Evolutionary conservation across 1,140 invertebrate genomes (phyloP).

Genomic region (Telenomus remus): DNA sequence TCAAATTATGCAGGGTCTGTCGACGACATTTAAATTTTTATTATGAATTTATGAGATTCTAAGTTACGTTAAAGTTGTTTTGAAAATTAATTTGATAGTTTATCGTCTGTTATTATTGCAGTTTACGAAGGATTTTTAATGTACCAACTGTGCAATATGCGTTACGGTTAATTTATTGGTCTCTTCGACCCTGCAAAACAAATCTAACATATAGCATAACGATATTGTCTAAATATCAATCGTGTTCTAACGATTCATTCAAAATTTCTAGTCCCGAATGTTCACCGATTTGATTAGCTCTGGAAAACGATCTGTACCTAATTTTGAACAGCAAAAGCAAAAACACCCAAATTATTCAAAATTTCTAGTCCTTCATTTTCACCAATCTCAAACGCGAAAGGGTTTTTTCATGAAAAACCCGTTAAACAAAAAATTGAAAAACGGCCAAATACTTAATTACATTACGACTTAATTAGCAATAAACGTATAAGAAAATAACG

Average conservation of each 20-base stretch:
- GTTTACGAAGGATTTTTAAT: constrained; percentile 4
- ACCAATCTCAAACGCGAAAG: constrained; percentile 29
- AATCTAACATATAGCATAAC: constrained; percentile 5
- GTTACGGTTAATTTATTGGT: constrained; percentile 31
- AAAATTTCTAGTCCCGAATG: constrained; percentile 66
- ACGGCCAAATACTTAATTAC: constrained; percentile 72
- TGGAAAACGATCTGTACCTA: not conserved
- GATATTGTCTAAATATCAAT: constrained; percentile 57
- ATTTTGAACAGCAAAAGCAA: not conserved
- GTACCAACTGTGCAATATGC: constrained; percentile 30
- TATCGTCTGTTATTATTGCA: constrained; percentile 22
- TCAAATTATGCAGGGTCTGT: constrained; percentile 37
- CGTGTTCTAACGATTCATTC: constrained; percentile 58
- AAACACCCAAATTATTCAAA: constrained; percentile 28
- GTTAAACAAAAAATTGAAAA: constrained; percentile 37
- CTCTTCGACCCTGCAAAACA: constrained; percentile 26
- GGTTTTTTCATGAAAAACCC: too few species aligned
- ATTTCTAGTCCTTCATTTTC: constrained; percentile 51
- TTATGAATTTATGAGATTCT: too few species aligned
- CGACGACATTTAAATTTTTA: constrained; percentile 17
- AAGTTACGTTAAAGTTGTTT: too few species aligned
- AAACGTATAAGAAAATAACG: constrained; percentile 44
- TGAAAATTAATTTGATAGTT: constrained; percentile 34
- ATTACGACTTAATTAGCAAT: constrained; percentile 58
- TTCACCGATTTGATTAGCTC: not conserved